Evolutionary conservation across 2,888 invertebrate species (phyloP), one percentile per base, ranked within the genome.

Genomic region (Caenorhabditis sp.): DNA sequence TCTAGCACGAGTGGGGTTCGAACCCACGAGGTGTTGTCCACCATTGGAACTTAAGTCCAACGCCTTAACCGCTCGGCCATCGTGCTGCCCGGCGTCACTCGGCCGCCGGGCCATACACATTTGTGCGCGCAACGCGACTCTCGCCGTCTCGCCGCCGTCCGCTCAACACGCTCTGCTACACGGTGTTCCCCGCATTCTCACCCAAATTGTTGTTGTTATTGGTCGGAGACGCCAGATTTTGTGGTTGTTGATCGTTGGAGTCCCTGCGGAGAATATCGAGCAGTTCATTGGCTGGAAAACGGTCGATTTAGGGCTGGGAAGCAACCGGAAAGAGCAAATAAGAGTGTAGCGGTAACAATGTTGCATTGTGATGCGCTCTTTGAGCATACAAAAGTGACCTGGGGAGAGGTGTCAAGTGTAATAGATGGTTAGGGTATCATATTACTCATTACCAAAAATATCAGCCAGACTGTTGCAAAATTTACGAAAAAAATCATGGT

Each of bases 11-110:
- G 83, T 81, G 84, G 84, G 84, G 83, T 85, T 86, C 82, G 83
- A 86, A 86, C 86, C 86, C 86, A 86, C 86, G 86, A 65, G 83
- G 86, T 77, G 68, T 82, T 84, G 55, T 64, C 83, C 62, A 70
- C 87, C 85, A 87, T 87, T 86, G 85, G 87, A 94, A 94, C 94
- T 94, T 94, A 93, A 94, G 94, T 94, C 94, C 93, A 93, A 94
- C 94, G 93, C 93, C 93, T 94, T 94, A 93, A 93, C 93, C 93
- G 93, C 93, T 94, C 93, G 93, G 94, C 93, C 93, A 94, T 85
- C 87, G 82, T 84, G 83, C 83, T 84, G 61, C 18, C 70, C 18
- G 35, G 32, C 13, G 5, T n/a, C 20, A 18, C 9, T 0, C 37
- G 35, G 40, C 22, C 50, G 4, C 24, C 56, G n/a, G 15, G 40